Percentiles rank a stretch among this genome's conserved stretches.
phyloP scores from a whole-genome alignment of 2,113 vertebrate species.

The Tringa solitaria region DNA sequence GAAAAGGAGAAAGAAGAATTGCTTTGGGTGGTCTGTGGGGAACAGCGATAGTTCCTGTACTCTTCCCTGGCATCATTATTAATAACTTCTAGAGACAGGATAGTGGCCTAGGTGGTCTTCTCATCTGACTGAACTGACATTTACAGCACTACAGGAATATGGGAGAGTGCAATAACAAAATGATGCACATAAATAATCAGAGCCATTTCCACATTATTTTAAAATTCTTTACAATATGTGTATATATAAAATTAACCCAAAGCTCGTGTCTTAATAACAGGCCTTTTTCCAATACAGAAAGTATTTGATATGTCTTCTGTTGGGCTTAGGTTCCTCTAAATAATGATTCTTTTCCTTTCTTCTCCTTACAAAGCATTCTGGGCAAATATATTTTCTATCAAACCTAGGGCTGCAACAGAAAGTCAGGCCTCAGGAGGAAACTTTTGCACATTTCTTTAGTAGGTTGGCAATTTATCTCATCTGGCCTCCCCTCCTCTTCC shows the following conservation, averaged over 20 bases:
- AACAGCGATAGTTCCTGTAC: not conserved
- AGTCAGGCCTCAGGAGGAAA: not conserved
- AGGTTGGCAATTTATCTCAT: not conserved
- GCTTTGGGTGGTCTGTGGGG: not conserved
- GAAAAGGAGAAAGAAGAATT: not conserved
- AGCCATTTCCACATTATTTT: not conserved
- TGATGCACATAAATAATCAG: not conserved
- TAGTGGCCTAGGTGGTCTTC: not conserved
- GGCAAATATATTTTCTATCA: conserved; percentile 6
- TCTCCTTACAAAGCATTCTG: not conserved
- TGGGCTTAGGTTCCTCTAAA: not conserved
- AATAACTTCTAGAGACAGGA: not conserved
- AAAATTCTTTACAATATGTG: not conserved
- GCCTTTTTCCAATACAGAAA: not conserved
- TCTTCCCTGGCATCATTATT: not conserved
- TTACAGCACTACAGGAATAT: not conserved
- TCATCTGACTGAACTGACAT: not conserved
- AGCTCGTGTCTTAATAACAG: not conserved
- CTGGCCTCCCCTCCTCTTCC: not conserved
- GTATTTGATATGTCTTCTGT: not conserved
- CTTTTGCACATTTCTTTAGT: not conserved
- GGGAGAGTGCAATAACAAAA: not conserved
- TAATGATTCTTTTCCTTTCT: not conserved
- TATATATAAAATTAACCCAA: not conserved
- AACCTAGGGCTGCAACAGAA: not conserved